Conservation (phyloP, 2,113 vertebrate species). For the Sylvilagus bachmani region DNA sequence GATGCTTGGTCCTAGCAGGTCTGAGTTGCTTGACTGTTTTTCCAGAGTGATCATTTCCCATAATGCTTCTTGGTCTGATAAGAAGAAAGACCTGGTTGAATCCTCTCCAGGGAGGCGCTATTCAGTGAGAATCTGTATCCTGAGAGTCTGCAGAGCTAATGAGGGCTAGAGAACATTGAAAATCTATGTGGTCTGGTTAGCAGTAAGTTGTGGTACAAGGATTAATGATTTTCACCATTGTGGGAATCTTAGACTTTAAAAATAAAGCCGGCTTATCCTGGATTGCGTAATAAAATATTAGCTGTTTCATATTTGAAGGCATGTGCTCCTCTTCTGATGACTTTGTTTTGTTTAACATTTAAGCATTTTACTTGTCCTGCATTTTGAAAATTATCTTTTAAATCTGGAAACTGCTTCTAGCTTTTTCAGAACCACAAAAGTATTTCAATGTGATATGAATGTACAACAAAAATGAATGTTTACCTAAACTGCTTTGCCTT, state of each 20-base stretch:
- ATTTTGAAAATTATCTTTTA: conserved; percentile 19
- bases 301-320: background rate
- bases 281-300: background rate
- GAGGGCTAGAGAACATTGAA: background rate
- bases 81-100: background rate
- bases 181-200: background rate
- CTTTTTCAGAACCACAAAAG: conserved; percentile 13
- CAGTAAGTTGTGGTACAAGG: background rate
- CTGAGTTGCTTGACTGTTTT: background rate
- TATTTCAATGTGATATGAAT: conserved; percentile 42
- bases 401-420: conserved; percentile 8
- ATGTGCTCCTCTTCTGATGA: background rate
- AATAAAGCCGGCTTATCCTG: background rate
- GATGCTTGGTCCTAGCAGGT: background rate
- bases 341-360: conserved; percentile 41
- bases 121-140: background rate
- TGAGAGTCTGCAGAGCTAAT: background rate
- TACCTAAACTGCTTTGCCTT: background rate
- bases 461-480: conserved; percentile 13
- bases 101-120: too few relatives aligned
- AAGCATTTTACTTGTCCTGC: conserved; percentile 10
- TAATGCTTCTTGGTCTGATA: background rate
- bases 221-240: background rate
- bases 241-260: conserved; percentile 13
- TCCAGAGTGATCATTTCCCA: background rate